phyloP scores from a whole-genome alignment of 2,888 invertebrate species.

The Andrena minutula region DNA sequence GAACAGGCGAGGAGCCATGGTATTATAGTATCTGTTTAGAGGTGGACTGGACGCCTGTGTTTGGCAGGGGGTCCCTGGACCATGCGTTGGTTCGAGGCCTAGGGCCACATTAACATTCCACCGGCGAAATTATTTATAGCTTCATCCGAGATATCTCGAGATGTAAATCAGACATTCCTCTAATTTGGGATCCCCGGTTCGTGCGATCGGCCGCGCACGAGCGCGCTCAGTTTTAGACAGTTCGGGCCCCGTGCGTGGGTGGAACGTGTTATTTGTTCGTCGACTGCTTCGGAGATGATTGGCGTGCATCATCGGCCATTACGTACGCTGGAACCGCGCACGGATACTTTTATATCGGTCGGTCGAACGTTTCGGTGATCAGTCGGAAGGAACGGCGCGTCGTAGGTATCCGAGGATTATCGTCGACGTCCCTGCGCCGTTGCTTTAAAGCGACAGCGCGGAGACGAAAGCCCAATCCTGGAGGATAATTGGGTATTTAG shows the following conservation, averaged over 20 bases:
- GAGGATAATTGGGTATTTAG: constrained; percentile 20
- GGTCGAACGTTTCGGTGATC: constrained; percentile 15
- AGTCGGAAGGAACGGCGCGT: constrained; percentile 6
- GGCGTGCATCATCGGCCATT: constrained; percentile 46
- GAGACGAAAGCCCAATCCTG: constrained; percentile 6
- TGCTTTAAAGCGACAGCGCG: neutral
- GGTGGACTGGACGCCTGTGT: constrained; percentile 71
- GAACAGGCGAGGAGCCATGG: constrained; percentile 62
- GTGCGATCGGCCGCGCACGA: constrained; percentile 51
- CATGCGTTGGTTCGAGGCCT: constrained; percentile 72
- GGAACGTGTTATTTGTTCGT: constrained; percentile 61
- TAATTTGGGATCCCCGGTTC: constrained; percentile 77
- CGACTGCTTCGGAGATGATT: constrained; percentile 38
- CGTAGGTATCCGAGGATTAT: constrained; percentile 39
- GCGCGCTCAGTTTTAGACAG: constrained; percentile 60
- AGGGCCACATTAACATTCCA: constrained; percentile 82
- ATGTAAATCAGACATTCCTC: constrained; percentile 82
- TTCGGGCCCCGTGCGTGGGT: constrained; percentile 56
- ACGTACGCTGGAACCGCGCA: constrained; percentile 16
- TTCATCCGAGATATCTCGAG: constrained; percentile 81
- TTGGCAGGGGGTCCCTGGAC: constrained; percentile 79
- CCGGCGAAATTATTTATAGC: constrained; percentile 82
- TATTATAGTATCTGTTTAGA: constrained; percentile 67
- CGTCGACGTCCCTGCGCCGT: neutral
- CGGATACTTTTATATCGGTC: constrained; percentile 33